A percentile compares a stretch with the other conserved stretches of the same genome.
Conservation (phyloP, 2,888 invertebrate species). For the Himalopsyche kuldschensis region DNA sequence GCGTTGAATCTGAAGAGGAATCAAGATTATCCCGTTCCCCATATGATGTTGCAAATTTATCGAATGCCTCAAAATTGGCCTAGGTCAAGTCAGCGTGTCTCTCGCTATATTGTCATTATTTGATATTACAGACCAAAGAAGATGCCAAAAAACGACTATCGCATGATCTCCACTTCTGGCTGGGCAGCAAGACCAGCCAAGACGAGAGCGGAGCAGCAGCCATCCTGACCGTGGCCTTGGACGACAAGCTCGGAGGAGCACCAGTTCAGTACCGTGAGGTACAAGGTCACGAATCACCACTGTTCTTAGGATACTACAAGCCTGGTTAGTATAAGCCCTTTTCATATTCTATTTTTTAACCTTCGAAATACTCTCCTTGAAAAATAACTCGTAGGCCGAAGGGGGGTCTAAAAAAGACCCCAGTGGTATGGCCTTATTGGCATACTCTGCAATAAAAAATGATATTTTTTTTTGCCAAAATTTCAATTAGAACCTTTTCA, state of each 20-base stretch:
- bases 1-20: too few relatives aligned
- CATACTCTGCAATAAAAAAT: too few relatives aligned
- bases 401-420: too few relatives aligned
- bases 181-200: conserved; percentile 78
- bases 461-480: too few relatives aligned
- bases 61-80: too few relatives aligned
- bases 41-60: too few relatives aligned
- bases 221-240: conserved; percentile 78
- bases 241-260: conserved; percentile 79
- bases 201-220: conserved; percentile 78
- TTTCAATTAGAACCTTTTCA: too few relatives aligned
- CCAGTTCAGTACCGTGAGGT: conserved; percentile 87
- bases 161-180: conserved; percentile 89
- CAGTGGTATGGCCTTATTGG: too few relatives aligned
- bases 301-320: conserved; percentile 81
- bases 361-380: background rate
- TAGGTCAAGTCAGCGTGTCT: background rate
- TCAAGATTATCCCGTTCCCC: too few relatives aligned
- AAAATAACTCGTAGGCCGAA: too few relatives aligned
- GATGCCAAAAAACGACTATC: conserved; percentile 58
- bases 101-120: background rate
- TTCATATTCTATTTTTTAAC: background rate
- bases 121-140: conserved; percentile 66
- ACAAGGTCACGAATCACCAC: conserved; percentile 83
- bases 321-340: conserved; percentile 53